phyloP scores from a whole-genome alignment of 2,888 invertebrate genomes.

The Nyleta sp. region DNA sequence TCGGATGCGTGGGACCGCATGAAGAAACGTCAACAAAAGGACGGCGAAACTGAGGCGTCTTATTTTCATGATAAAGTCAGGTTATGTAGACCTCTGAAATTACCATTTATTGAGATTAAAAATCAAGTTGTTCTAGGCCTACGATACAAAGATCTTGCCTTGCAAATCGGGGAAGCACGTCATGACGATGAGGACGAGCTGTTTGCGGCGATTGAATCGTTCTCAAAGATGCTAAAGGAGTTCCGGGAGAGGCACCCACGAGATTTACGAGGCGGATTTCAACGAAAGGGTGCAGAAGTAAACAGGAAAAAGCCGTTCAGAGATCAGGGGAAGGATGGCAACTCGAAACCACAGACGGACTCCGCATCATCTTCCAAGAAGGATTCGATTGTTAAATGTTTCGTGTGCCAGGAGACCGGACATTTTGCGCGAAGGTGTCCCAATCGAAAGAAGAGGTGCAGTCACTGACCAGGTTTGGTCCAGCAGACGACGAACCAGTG shows the following conservation, averaged over 20 bases:
- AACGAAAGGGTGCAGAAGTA: background rate
- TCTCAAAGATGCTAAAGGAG: constrained; percentile 1
- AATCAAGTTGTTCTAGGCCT: constrained; percentile 21
- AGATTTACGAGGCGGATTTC: background rate
- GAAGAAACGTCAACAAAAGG: constrained; percentile 21
- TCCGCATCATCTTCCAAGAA: background rate
- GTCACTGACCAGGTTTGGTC: background rate
- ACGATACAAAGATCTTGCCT: constrained; percentile 9
- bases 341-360: background rate
- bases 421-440: constrained; percentile 31
- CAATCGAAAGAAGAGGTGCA: constrained; percentile 4
- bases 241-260: constrained; percentile 6
- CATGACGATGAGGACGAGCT: constrained; percentile 25
- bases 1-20: constrained; percentile 41
- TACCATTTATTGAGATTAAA: constrained; percentile 15
- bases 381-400: constrained; percentile 9
- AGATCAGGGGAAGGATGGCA: background rate
- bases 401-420: constrained; percentile 10
- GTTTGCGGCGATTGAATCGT: constrained; percentile 11
- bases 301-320: background rate
- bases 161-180: constrained; percentile 7
- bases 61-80: constrained; percentile 37
- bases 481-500: background rate
- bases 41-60: constrained; percentile 1
- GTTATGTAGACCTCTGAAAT: constrained; percentile 32